Evolutionary conservation across 2,113 vertebrate species (phyloP), one percentile per base, ranked within the genome.

Genomic region (Collichthys lucidus): DNA sequence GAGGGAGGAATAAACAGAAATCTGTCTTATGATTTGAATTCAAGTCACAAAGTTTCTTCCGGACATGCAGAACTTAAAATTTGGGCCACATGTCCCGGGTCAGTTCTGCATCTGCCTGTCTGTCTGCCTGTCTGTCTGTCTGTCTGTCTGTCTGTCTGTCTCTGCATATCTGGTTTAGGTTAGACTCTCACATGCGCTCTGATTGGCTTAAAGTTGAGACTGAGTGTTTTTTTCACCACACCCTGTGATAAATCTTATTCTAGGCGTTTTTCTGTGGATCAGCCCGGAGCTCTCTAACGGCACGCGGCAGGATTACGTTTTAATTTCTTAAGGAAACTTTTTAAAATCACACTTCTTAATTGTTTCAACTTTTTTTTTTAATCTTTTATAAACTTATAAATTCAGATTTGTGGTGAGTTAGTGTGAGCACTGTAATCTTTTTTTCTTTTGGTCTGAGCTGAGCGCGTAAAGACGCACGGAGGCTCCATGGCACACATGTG

Each of bases 401-500:
- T 40, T 8, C 31, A 31, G 5, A 31, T 31, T 31, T 5, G 31
- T 31, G 31, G 31, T 31, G 31, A 31, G 31, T 31, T 6, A 8
- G 7, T 40, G 35, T 16, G 8, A 42, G 17, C 19, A 11, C 14
- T 42, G 7, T 0, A 20, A 42, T 40, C 3, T 26, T 35, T 15
- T 35, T 9, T 8, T 6, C 3, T 26, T 52, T 1, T 19, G 35
- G 1, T 40, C 19, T 11, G n/a, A 74, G 14, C 12, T 24, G 46
- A 31, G 59, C 4, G 64, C 55, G 49, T 82, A 69, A 86, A 75
- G 1, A 67, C 85, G 67, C 76, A 83, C 80, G 7, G 77, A 2
- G 16, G 24, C n/a, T 74, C 81, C 53, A 99, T 99, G 98, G 96
- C 97, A 84, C 96, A 94, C 86, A 94, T 96, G 86, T 98, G 97